Percentiles rank a stretch among this genome's conserved stretches.
Evolutionary conservation across 2,113 vertebrate species (phyloP).

Genomic region (Megaptera novaeangliae): DNA sequence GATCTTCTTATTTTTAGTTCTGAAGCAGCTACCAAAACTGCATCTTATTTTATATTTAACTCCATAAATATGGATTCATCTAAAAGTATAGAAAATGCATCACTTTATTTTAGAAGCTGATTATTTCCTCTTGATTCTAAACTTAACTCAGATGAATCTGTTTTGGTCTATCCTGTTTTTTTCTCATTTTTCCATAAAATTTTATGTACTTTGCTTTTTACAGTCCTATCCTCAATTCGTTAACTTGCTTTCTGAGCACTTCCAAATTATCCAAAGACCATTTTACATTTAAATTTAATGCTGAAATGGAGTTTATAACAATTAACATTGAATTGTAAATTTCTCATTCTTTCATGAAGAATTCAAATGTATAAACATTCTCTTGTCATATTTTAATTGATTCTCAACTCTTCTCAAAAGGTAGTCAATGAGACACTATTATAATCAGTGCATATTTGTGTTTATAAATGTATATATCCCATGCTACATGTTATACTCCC

Average conservation of each 20-base stretch:
- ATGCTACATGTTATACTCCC: background rate
- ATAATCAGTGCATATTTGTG: background rate
- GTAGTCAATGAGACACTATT: background rate
- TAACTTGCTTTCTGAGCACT: background rate
- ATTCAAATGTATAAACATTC: background rate
- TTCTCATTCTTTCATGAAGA: background rate
- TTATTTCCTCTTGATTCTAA: background rate
- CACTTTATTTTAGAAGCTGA: background rate
- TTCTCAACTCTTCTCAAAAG: background rate
- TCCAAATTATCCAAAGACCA: background rate
- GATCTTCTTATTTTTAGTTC: too few species aligned
- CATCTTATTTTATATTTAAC: background rate
- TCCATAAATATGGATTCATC: background rate
- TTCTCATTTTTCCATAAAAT: background rate
- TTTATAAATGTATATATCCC: background rate
- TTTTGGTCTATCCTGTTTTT: background rate
- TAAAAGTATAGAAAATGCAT: background rate
- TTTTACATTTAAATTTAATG: background rate
- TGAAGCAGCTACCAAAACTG: too few species aligned
- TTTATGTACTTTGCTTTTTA: background rate
- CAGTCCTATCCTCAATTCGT: background rate
- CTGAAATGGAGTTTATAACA: background rate
- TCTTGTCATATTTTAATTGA: background rate
- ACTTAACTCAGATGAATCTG: background rate
- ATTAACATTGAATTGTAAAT: background rate